Base-by-base conservation (phyloP, 2,888 invertebrate genomes). In the Limenitis arthemis region DNA sequence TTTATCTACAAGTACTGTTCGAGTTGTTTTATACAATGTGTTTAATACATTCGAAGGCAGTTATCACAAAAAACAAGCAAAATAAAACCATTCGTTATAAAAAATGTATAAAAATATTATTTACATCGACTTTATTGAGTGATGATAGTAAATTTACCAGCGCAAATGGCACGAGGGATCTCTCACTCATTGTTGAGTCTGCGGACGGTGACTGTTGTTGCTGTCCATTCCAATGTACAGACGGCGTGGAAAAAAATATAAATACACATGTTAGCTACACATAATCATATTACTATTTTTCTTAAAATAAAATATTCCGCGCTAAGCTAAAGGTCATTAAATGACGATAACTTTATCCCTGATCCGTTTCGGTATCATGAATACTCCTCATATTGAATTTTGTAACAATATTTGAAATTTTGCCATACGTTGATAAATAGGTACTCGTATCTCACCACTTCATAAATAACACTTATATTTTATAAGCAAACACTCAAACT, bases 141-240 rank as follows among this genome's bases (percentile, higher is more conserved):
- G 73, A 69, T 66, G 77, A 76, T 72, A 80, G 75, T 77, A 80
- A 81, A 82, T 79, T 86, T 87, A 87, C 86, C 86, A 87, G 77
- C 68, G 80, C 85, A 75, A 81, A 87, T 43, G 86, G 86, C 56
- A 85, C 84, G 55, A 85, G 76, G 12, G 86, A 86, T 61, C 87
- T 67, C 70, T 86, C 87, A 75, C 86, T 87, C 86, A 87, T 86
- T 8, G 86, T 86, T 6, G 87, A 87, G 68, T 87, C 87, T 12
- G 86, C 87, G 37, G 87, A 87, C 11, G 87, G 87, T 1, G 87
- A 87, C 59, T 87, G 87, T 61, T 85, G 85, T 60, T 85, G 86
- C 64, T 73, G 53, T 73, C 70, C 72, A 69, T 65, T 71, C 60
- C 60, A 58, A 59, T 29, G 36, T 55, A 49, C 9, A 51, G 51